Evolutionary conservation across 2,113 vertebrate genomes (phyloP), one percentile per base, ranked within the genome.

Genomic region (Myocastor coypus): DNA sequence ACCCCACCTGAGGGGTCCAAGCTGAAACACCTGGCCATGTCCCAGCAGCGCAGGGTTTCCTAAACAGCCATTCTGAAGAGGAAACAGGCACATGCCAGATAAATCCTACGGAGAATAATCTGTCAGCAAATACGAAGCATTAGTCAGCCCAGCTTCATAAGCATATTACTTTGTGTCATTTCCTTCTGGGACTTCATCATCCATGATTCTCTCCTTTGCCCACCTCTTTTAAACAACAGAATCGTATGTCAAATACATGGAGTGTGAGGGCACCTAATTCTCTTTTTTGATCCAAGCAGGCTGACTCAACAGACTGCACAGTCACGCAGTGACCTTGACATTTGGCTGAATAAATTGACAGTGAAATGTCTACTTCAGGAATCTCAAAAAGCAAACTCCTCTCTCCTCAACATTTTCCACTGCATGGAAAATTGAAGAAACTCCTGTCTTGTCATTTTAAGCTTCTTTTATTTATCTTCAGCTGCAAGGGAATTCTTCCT

Each of bases 341-440:
- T 86, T 34, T 40, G 77, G n/a, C 19, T 92, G 46, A 85, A 94
- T 61, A 82, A 96, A 94, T 92, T 68, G 52, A 93, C 82, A 85
- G 22, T 83, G n/a, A 92, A 94, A 94, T 66, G 46, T 95, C 64
- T 92, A 46, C 77, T 68, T 1, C 3, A 52, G 57, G 83, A 96
- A 93, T 19, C 22, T 87, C 66, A 24, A 71, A 90, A 84, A 64
- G 34, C 22, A 87, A 20, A 50, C 34, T 71, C 42, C 4, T 84
- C 42, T 50, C 83, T 40, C 83, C 59, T 91, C 32, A 75, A 40
- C 50, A 81, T 86, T 93, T 92, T 92, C 77, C 89, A 92, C 61
- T 89, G 75, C 52, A 66, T 57, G 7, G 32, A 14, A 83, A 42
- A 68, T 91, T 80, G 16, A 13, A 50, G 14, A 96, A 16, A 50